Conservation (phyloP, 2,888 invertebrate species). For the Pterostichus niger region DNA sequence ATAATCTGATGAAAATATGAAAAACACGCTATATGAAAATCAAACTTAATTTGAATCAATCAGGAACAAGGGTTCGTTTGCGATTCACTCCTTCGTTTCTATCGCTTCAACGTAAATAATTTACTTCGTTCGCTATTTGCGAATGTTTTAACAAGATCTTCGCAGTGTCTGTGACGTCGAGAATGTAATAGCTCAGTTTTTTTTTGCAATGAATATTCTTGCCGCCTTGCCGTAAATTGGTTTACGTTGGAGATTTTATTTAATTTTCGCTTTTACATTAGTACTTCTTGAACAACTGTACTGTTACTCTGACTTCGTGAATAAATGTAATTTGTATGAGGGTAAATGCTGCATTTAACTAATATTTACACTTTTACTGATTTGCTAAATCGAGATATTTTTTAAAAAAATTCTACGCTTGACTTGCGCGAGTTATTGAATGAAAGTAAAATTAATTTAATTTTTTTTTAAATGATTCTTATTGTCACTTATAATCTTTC, state of each 20-base stretch:
- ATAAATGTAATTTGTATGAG: slow-evolving; percentile 33
- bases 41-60: slow-evolving; percentile 42
- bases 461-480: no score
- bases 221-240: slow-evolving; percentile 42
- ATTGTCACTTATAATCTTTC: no score
- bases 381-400: background rate
- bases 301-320: slow-evolving; percentile 22
- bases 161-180: background rate
- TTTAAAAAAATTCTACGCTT: background rate
- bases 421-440: background rate
- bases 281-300: slow-evolving; percentile 17
- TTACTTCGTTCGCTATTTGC: slow-evolving; percentile 16
- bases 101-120: slow-evolving; percentile 30
- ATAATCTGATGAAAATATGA: slow-evolving; percentile 41
- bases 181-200: slow-evolving; percentile 49
- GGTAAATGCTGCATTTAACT: slow-evolving; percentile 33
- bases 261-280: slow-evolving; percentile 54
- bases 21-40: slow-evolving; percentile 23
- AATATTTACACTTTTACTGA: slow-evolving; percentile 8
- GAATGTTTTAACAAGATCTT: slow-evolving; percentile 40
- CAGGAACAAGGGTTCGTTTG: slow-evolving; percentile 28
- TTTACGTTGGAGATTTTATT: slow-evolving; percentile 57
- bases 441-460: background rate
- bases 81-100: slow-evolving; percentile 33
- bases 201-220: slow-evolving; percentile 54